A percentile compares a stretch with the other conserved stretches of the same genome.
phyloP scores from a whole-genome alignment of 2,113 vertebrate genomes.

The Lepidothrix coronata region DNA sequence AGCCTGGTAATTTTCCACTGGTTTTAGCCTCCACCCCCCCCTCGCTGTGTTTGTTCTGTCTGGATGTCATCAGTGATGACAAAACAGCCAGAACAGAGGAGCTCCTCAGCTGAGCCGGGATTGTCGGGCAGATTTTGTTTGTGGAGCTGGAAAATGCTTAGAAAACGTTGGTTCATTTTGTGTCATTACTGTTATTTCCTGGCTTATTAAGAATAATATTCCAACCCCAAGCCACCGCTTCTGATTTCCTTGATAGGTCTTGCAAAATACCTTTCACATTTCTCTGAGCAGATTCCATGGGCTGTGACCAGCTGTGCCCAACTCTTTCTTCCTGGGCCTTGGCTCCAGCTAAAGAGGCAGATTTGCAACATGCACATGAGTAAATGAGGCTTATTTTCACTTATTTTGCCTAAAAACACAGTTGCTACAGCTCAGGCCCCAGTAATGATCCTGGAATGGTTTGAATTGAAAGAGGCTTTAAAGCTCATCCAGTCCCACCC shows the following conservation, averaged over 20 bases:
- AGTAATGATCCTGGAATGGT: accelerated
- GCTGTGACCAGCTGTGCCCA: background rate
- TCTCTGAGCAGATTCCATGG: background rate
- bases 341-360: background rate
- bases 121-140: background rate
- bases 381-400: background rate
- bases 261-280: background rate
- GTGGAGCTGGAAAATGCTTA: background rate
- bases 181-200: background rate
- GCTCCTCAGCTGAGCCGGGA: background rate
- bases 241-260: background rate
- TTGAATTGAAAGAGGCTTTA: background rate
- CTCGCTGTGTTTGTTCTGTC: background rate
- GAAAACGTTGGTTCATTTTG: background rate
- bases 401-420: background rate
- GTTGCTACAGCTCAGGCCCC: background rate
- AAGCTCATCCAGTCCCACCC: background rate
- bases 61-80: background rate
- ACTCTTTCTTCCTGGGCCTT: background rate
- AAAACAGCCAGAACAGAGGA: background rate
- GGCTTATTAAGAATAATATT: background rate
- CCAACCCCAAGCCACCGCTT: background rate
- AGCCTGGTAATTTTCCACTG: background rate
- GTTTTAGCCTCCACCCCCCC: background rate
- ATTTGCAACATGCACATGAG: accelerated